Evolutionary conservation across 2,797 vertebrate genomes (phyloP).

Genomic region (Notoglanidium macrostoma): DNA sequence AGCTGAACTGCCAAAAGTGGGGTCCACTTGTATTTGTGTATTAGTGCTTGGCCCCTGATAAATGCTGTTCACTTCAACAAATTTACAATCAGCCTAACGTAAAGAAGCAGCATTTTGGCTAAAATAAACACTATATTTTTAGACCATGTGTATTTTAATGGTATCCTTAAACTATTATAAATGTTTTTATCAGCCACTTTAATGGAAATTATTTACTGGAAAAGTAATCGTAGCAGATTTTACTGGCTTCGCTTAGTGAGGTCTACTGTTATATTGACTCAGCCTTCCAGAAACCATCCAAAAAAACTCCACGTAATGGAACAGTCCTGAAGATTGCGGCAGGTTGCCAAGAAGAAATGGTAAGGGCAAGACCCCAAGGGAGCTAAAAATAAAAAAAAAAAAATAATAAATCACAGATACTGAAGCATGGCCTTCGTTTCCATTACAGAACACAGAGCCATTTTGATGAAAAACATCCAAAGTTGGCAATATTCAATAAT

Average conservation of each 20-base stretch:
- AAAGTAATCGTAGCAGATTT: not conserved
- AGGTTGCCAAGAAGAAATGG: conserved; percentile 9
- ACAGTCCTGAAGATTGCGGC: not conserved
- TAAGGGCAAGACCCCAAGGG: not conserved
- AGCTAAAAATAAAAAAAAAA: not conserved
- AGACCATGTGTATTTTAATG: not conserved
- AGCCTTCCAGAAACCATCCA: not conserved
- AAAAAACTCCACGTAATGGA: not conserved
- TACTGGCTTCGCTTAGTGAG: not conserved
- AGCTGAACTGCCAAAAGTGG: too few species aligned
- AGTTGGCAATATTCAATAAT: not conserved
- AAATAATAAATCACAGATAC: too few species aligned
- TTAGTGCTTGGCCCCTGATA: not conserved
- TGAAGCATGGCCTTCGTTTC: not conserved
- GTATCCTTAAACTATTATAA: not conserved
- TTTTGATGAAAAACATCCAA: not conserved
- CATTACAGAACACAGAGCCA: not conserved
- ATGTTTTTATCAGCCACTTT: not conserved
- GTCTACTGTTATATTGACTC: conserved; percentile 11
- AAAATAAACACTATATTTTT: not conserved
- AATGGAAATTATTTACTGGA: conserved; percentile 9
- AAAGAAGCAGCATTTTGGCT: not conserved
- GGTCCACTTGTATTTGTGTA: not conserved
- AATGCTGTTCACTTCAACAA: not conserved
- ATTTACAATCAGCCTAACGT: not conserved